Base-by-base conservation (phyloP, 2,888 invertebrate species). In the Arge pagana region DNA sequence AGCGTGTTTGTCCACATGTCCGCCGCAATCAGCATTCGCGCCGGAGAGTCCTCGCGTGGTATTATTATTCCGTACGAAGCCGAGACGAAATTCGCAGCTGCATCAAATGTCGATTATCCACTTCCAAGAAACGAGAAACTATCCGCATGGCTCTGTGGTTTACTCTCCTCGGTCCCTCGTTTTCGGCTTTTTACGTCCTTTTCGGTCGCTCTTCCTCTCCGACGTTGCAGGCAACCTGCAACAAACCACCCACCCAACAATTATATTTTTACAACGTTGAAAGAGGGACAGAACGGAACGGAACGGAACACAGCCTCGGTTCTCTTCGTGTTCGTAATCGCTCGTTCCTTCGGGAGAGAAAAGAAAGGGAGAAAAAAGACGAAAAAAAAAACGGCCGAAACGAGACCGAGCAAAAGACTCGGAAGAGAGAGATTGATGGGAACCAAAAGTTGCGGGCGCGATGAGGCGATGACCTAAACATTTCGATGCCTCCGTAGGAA, bases 391-490 rank as follows among this genome's bases (percentile, higher is more conserved):
- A 45, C n/a, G n/a, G n/a, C 23, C 33, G 43, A 31, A 45, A 55
- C 42, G 40, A 16, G 48, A 33, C 45, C 24, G n/a, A 24, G 31
- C 37, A 48, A 50, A 50, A 41, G 37, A 41, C 57, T 62, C 52
- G 36, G 53, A 35, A 53, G 60, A n/a, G n/a, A n/a, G n/a, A 70
- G 67, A 72, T 73, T 72, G 73, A 72, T 73, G 73, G 72, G 73
- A 74, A 73, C 68, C 61, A 61, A 54, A 55, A 60, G 65, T 67
- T 54, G 65, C 69, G 68, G 68, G 71, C 67, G 71, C 70, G 67
- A 67, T 63, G 69, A 70, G 67, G 71, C 70, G 67, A 67, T 63
- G 69, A 70, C 66, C 68, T 61, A 62, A 33, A 23, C 45, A 45
- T 45, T 45, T 45, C 19, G 45, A 45, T 35, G 33, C 24, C 23